Conservation (phyloP, 2,113 vertebrate genomes). For the Athene noctua region DNA sequence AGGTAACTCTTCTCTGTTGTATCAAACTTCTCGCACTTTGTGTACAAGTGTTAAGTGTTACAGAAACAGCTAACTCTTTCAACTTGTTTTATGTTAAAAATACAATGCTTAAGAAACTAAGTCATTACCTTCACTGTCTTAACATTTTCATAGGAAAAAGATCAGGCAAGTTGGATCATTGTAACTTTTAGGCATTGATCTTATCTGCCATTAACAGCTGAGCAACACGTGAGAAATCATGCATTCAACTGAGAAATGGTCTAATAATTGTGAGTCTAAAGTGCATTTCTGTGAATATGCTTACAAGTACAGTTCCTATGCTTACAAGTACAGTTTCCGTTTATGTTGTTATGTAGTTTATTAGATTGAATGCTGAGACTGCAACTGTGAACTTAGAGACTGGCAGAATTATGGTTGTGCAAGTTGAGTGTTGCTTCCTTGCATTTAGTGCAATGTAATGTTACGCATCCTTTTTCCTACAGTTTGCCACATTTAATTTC, state of each 20-base stretch:
- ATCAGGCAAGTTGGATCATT: not conserved
- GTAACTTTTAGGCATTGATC: not conserved
- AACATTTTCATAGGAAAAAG: not conserved
- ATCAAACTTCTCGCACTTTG: conserved; percentile 37
- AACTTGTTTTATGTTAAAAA: not conserved
- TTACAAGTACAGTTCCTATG: not conserved
- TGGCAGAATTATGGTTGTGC: not conserved
- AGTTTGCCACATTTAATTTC: not conserved
- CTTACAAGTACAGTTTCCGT: not conserved
- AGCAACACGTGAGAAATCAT: conserved; percentile 45
- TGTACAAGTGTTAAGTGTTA: conserved; percentile 50
- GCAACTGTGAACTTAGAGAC: not conserved
- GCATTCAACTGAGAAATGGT: conserved; percentile 49
- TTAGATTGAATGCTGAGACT: not conserved
- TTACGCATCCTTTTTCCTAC: fast-evolving
- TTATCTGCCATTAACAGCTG: not conserved
- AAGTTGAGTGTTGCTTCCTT: not conserved
- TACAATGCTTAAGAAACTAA: not conserved
- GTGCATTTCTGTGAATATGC: not conserved
- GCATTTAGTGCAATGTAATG: not conserved
- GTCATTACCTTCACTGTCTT: not conserved
- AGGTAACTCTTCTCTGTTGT: conserved; percentile 81
- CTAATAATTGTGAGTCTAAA: not conserved
- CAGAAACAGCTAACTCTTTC: conserved; percentile 34
- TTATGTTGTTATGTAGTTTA: not conserved